These are phyloP conservation scores for Tuta absoluta DNA, from an alignment of 2,888 invertebrate genomes.

Conservation along the genomic window DNA sequence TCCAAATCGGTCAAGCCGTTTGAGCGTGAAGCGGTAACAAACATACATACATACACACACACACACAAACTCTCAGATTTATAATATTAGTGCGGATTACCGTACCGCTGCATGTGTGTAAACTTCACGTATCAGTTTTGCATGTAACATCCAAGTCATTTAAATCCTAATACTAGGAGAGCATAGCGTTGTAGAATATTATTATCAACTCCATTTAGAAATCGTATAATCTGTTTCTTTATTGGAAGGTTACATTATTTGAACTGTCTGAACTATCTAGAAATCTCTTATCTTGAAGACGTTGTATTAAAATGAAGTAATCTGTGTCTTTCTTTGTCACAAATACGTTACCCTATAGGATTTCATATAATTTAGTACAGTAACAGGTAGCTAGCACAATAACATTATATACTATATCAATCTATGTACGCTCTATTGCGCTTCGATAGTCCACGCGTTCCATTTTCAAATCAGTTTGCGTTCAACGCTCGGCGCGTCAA, in stretches of 20 bases:
- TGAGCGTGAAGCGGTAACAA: too few relatives aligned
- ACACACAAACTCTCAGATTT: too few relatives aligned
- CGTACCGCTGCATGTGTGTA: too few relatives aligned
- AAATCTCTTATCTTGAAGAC: neutral
- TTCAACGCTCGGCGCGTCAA: slow-evolving; percentile 48
- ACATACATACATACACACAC: too few relatives aligned
- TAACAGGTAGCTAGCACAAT: slow-evolving; percentile 8
- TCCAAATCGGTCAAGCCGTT: too few relatives aligned
- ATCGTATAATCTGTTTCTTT: too few relatives aligned
- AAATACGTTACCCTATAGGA: neutral
- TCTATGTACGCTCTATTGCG: slow-evolving; percentile 15
- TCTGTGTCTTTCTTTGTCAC: slow-evolving; percentile 1
- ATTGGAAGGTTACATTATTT: neutral
- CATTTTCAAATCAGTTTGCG: slow-evolving; percentile 41
- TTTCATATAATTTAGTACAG: slow-evolving; percentile 6
- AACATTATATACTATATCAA: slow-evolving; percentile 13
- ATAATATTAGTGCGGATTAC: too few relatives aligned
- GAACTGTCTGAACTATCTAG: neutral
- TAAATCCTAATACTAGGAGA: too few relatives aligned
- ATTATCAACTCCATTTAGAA: too few relatives aligned
- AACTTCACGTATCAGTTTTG: too few relatives aligned
- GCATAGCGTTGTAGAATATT: too few relatives aligned
- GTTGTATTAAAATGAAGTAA: neutral
- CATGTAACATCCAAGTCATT: too few relatives aligned
- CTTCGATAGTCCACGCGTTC: slow-evolving; percentile 13